A percentile compares a stretch with the other conserved stretches of the same genome.
These are phyloP conservation scores for Lophius piscatorius DNA, from an alignment of 2,113 vertebrate genomes.

Conservation along the genomic window DNA sequence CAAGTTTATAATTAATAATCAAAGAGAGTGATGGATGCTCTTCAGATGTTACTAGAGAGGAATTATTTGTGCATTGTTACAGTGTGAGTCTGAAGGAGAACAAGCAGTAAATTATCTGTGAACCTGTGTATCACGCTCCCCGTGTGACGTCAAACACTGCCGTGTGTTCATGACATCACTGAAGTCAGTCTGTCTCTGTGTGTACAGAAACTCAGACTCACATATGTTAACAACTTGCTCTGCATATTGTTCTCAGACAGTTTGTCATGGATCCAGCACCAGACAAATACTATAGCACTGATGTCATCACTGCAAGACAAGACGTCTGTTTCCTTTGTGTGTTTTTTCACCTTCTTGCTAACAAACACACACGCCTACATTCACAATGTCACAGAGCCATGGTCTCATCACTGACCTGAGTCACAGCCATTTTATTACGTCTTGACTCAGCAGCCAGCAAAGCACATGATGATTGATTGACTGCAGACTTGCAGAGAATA, in stretches of 20 bases:
- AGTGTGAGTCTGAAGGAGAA: not conserved
- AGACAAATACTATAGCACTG: constrained; percentile 67
- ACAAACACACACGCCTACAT: constrained; percentile 28
- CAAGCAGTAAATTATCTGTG: constrained; percentile 46
- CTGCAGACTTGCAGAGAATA: constrained; percentile 17
- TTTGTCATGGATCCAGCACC: constrained; percentile 57
- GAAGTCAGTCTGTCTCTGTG: constrained; percentile 11
- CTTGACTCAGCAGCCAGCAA: constrained; percentile 16
- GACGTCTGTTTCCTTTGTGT: constrained; percentile 44
- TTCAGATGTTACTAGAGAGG: constrained; percentile 19
- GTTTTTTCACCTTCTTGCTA: constrained; percentile 48
- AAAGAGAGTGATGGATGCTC: constrained; percentile 20
- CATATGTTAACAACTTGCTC: constrained; percentile 44
- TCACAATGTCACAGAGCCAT: constrained; percentile 37
- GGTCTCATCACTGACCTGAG: constrained; percentile 52
- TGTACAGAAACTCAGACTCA: constrained; percentile 7
- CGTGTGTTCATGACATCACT: constrained; percentile 58
- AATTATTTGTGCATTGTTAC: constrained; percentile 30
- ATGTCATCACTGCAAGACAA: constrained; percentile 68
- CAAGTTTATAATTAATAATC: constrained; percentile 26
- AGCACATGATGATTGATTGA: constrained; percentile 40
- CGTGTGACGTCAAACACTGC: constrained; percentile 54
- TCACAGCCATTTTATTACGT: constrained; percentile 37
- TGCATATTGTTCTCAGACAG: constrained; percentile 62
- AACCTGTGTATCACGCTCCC: constrained; percentile 54